Evolutionary conservation across 2,797 vertebrate genomes (phyloP).

Genomic region (Bucorvus abyssinicus): DNA sequence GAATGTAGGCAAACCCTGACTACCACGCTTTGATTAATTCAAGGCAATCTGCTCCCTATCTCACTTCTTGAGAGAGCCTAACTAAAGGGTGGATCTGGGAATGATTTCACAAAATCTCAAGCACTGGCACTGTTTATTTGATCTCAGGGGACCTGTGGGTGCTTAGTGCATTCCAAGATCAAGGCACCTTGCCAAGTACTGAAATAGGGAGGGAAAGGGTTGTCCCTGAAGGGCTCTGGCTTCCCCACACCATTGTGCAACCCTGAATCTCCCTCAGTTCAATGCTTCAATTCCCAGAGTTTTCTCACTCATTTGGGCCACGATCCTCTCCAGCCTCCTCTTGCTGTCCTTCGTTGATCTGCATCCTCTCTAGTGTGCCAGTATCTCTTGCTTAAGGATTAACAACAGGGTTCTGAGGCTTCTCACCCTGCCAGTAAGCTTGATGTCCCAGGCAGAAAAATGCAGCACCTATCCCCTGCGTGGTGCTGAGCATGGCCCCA

Average conservation of each 20-base stretch:
- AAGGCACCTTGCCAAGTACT: background rate
- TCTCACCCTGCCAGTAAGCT: background rate
- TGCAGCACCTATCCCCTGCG: background rate
- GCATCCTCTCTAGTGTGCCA: background rate
- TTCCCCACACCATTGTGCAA: background rate
- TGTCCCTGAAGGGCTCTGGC: background rate
- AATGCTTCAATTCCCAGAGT: background rate
- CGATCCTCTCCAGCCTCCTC: background rate
- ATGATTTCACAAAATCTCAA: background rate
- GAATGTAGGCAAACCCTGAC: background rate
- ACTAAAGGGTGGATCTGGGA: background rate
- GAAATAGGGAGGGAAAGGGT: background rate
- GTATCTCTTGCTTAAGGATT: background rate
- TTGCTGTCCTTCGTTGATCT: background rate
- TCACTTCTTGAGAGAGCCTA: background rate
- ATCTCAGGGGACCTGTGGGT: background rate
- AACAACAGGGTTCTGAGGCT: background rate
- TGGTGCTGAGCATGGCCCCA: background rate
- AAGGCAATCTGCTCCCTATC: background rate
- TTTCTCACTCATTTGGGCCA: background rate
- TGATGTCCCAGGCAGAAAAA: background rate
- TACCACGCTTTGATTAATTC: background rate
- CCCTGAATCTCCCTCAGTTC: background rate
- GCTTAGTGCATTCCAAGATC: background rate
- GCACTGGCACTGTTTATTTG: background rate